Base-by-base conservation (phyloP, 2,888 invertebrate species). In the Altica lythri region DNA sequence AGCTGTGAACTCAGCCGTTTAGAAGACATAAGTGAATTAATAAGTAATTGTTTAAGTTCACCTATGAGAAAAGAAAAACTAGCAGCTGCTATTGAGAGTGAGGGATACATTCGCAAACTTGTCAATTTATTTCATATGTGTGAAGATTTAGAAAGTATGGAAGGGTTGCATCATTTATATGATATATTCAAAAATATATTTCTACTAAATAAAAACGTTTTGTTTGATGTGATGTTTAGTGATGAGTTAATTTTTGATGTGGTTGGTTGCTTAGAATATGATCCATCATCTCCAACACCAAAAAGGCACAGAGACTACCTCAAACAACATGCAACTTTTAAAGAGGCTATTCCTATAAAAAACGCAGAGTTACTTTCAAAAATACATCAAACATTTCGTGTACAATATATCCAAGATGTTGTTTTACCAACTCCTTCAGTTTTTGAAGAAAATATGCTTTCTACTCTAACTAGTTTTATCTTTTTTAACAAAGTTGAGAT, bases 401-500 rank as follows among this genome's bases (percentile, higher is more conserved):
- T 99, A 72, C 99, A 99, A 81, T 99, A 99, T 79, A 97, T 99
- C 71, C 92, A 93, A 75, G 99, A 99, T 79, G 96, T 98, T 69
- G 98, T 99, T 69, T 81, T 99, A 73, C 99, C 99, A 16, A 95
- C 98, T 42, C 98, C 99, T 8, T 96, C 96, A 65, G 93, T 99
- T 68, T 99, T 98, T 78, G 99, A 99, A 76, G 99, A 99, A 78
- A 99, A 98, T 77, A 89, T 98, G 86, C 84, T 99, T 63, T 96
- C 95, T 71, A 95, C 96, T 57, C 82, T 99, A 71, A 94, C 92
- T 75, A 97, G 96, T 82, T 98, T 98, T 83, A 94, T 99, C 79
- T 99, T 96, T 83, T 99, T 99, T 81, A 98, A 97, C 81, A 98
- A 99, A 82, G 94, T 97, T 75, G 98, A 99, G 83, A 99, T 99